These are phyloP conservation scores for Cryptotermes secundus DNA, from an alignment of 1,140 invertebrate genomes.

Conservation along the genomic window DNA sequence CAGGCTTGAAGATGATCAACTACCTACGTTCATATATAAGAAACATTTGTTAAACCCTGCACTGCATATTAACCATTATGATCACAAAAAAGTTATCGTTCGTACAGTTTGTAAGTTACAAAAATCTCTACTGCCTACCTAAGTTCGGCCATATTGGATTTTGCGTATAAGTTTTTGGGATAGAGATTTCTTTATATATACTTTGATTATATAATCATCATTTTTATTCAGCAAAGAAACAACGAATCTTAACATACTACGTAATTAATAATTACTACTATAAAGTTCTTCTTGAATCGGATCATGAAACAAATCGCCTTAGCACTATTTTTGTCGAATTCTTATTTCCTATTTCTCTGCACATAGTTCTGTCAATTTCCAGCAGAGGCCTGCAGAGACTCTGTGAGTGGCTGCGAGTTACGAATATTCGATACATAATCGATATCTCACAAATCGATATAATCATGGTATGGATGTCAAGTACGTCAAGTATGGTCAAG, in stretches of 20 bases:
- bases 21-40: not conserved
- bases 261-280: not conserved
- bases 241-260: not conserved
- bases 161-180: constrained; percentile 6
- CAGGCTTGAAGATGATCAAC: not conserved
- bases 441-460: not conserved
- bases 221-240: not conserved
- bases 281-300: not conserved
- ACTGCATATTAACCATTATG: not conserved
- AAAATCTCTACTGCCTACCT: not conserved
- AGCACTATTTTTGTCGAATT: not conserved
- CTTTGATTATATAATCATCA: not conserved
- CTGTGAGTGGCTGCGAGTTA: not conserved
- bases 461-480: too few species aligned
- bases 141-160: constrained; percentile 27
- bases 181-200: not conserved
- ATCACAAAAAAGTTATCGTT: not conserved
- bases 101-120: constrained; percentile 10
- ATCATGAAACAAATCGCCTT: not conserved
- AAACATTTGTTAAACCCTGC: constrained; percentile 12
- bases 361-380: not conserved
- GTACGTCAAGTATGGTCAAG: too few species aligned
- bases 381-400: too few species aligned
- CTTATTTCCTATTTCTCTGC: not conserved
- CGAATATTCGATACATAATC: not conserved